Evolutionary conservation across 2,797 vertebrate species (phyloP).

Genomic region (Pangasius larnaudii): DNA sequence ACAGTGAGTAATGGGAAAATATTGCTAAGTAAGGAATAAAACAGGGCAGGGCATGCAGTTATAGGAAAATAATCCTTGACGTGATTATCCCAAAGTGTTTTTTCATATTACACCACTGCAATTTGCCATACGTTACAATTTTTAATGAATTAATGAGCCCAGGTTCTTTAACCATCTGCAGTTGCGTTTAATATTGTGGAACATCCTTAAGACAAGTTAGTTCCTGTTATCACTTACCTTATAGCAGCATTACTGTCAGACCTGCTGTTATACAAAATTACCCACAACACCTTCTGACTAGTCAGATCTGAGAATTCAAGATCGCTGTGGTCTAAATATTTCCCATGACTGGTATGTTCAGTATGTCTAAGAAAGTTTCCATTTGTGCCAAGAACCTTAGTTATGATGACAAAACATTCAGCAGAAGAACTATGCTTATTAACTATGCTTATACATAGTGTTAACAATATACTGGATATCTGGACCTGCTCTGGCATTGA

Average conservation of each 20-base stretch:
- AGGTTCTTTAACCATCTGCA: not conserved
- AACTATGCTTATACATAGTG: not conserved
- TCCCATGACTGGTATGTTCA: not conserved
- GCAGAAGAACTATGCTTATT: not conserved
- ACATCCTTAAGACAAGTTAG: not conserved
- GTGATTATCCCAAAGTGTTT: not conserved
- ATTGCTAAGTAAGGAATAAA: not conserved
- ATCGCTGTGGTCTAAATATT: not conserved
- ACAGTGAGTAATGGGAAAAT: too few species aligned
- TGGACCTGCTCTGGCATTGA: not conserved
- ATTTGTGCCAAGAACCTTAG: not conserved
- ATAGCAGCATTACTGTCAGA: not conserved
- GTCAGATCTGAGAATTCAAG: not conserved
- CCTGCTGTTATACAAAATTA: not conserved
- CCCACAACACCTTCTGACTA: not conserved
- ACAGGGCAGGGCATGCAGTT: not conserved
- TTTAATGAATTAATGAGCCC: not conserved
- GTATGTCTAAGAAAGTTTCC: not conserved
- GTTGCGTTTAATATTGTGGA: not conserved
- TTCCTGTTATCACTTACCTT: not conserved
- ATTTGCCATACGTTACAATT: not conserved
- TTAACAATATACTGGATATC: not conserved
- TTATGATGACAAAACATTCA: not conserved
- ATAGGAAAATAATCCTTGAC: not conserved
- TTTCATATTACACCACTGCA: not conserved